A percentile compares a stretch with the other conserved stretches of the same genome.
Conservation (phyloP, 2,113 vertebrate species). For the Cranoglanis bouderius region DNA sequence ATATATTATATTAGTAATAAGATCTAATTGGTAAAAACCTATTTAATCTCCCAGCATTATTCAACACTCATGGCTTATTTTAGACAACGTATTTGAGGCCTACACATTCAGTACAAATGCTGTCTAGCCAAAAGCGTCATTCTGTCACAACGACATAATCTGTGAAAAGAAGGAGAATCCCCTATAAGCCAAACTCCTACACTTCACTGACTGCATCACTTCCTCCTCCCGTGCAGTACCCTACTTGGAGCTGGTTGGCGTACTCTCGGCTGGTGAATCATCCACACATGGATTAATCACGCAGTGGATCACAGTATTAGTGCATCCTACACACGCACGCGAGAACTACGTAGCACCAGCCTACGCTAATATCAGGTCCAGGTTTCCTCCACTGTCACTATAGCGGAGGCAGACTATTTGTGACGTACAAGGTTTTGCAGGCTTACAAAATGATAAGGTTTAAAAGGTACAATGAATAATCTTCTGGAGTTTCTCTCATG, state of each 20-base stretch:
- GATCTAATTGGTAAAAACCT: neutral
- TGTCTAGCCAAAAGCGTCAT: constrained; percentile 43
- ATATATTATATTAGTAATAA: neutral
- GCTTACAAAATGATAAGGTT: neutral
- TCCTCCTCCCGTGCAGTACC: constrained; percentile 46
- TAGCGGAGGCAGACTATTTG: constrained; percentile 21
- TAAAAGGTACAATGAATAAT: neutral
- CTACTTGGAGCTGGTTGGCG: constrained; percentile 43
- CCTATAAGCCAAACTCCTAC: constrained; percentile 38
- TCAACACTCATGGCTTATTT: neutral
- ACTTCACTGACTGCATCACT: constrained; percentile 37
- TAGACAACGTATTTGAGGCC: neutral
- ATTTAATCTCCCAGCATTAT: neutral
- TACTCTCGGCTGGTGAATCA: constrained; percentile 47
- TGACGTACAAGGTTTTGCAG: constrained; percentile 21
- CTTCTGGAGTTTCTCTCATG: neutral
- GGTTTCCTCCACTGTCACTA: constrained; percentile 31
- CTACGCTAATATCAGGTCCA: constrained; percentile 31
- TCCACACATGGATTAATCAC: constrained; percentile 45
- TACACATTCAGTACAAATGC: constrained; percentile 10
- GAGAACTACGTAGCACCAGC: constrained; percentile 43
- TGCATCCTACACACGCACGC: constrained; percentile 35
- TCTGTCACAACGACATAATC: constrained; percentile 20
- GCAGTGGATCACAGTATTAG: constrained; percentile 37
- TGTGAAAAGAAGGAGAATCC: constrained; percentile 26